Base-by-base conservation (phyloP, 1,140 invertebrate species). In the Pemphigus obesinymphae region DNA sequence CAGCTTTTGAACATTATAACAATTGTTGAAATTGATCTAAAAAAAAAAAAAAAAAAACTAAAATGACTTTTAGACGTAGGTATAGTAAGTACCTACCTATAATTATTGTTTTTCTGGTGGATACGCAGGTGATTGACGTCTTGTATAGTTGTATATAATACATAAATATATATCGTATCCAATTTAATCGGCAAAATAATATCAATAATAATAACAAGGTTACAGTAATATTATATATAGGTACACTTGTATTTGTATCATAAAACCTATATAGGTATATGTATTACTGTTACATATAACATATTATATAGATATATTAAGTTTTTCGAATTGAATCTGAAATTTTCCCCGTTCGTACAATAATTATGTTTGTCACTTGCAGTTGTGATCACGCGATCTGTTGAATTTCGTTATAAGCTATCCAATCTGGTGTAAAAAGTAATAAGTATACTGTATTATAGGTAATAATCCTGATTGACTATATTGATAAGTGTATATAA, bases 171-270 rank as follows among this genome's bases (percentile, higher is more conserved):
- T 34, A 66, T 20, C 31, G 17, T 37, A 37, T 66, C 61, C 31
- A 66, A 66, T 66, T 66, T 66, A 66, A 66, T 66, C 61, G 61
- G 34, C 61, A 66, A 66, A n/a, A n/a, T n/a, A n/a, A 66, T 66
- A 66, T 66, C 61, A 37, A 66, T 66, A 66, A 66, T 63, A 63
- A 63, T 66, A 66, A 66, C 34, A 66, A 66, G 31, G 61, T 66
- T 66, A 66, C 20, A 20, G 20, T 66, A 34, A 66, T 66, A 37
- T 15, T 34, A 66, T 34, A 63, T 31, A 34, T 34, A 11, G 61
- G n/a, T n/a, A n/a, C n/a, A n/a, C n/a, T n/a, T n/a, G n/a, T n/a
- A n/a, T n/a, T n/a, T n/a, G n/a, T n/a, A n/a, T n/a, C n/a, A n/a
- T 66, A 34, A 66, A 66, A 20, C 34, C 31, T 66, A 66, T n/a